Percentiles rank a stretch among this genome's conserved stretches.
phyloP scores from a whole-genome alignment of 2,797 vertebrate species.

The Cossypha niveicapilla region DNA sequence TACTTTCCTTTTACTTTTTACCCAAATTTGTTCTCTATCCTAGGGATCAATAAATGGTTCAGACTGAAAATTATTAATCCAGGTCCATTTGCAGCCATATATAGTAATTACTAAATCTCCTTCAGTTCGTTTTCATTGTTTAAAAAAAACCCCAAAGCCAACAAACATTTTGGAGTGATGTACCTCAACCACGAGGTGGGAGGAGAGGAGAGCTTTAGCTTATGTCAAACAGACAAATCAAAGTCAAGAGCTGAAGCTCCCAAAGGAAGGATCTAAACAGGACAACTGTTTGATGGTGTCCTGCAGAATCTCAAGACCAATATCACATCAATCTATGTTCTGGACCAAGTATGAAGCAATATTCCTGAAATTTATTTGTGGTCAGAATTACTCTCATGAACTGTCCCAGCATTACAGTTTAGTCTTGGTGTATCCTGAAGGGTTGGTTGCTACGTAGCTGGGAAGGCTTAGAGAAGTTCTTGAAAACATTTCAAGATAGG shows the following conservation, averaged over 20 bases:
- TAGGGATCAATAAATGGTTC: neutral
- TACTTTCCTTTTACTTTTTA: neutral
- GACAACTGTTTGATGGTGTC: neutral
- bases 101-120: neutral
- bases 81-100: neutral
- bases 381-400: slow-evolving; percentile 14
- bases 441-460: slow-evolving; percentile 17
- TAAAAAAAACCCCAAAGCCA: neutral
- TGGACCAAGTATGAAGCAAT: neutral
- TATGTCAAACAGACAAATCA: neutral
- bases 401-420: neutral
- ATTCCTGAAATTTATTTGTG: neutral
- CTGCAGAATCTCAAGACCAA: neutral
- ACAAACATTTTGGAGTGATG: neutral
- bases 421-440: slow-evolving; percentile 25
- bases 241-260: neutral
- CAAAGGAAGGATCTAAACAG: neutral
- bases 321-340: neutral
- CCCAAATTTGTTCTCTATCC: neutral
- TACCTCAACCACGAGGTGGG: neutral
- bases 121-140: neutral
- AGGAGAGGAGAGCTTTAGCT: neutral
- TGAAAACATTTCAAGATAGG: slow-evolving; percentile 42
- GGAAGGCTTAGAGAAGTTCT: slow-evolving; percentile 2
- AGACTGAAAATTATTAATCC: neutral